phyloP scores from a whole-genome alignment of 2,797 vertebrate species.

The Spheniscus humboldti region DNA sequence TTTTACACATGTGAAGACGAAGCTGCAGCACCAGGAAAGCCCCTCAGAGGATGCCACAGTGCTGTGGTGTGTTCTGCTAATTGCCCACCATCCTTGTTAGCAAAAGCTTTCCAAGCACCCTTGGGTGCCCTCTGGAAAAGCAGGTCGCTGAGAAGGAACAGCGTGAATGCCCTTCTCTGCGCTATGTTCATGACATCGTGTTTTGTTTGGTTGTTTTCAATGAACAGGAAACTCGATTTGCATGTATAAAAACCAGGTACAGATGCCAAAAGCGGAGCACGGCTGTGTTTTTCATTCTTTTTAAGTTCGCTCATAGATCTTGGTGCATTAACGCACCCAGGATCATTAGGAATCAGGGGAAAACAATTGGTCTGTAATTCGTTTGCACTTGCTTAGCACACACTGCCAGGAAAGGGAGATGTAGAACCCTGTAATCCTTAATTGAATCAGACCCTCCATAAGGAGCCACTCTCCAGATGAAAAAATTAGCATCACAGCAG shows the following conservation, averaged over 20 bases:
- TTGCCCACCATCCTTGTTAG: background rate
- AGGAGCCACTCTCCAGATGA: constrained; percentile 5
- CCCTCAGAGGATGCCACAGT: background rate
- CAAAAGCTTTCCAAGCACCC: background rate
- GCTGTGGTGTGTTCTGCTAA: background rate
- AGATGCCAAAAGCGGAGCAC: background rate
- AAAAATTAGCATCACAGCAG: background rate
- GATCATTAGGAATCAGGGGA: background rate
- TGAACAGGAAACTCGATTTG: background rate
- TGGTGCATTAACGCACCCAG: background rate
- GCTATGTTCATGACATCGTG: background rate
- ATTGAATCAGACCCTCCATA: constrained; percentile 1
- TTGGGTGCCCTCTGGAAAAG: background rate
- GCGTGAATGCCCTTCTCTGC: background rate
- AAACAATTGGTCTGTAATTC: background rate
- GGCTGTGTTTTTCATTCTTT: background rate
- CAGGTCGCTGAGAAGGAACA: background rate
- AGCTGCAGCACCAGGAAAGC: background rate
- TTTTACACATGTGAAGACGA: background rate
- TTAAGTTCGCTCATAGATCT: background rate
- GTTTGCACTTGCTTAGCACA: background rate
- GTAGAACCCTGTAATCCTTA: background rate
- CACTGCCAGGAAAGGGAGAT: constrained; percentile 5
- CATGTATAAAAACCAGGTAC: constrained; percentile 20
- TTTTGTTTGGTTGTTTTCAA: background rate